Evolutionary conservation across 2,113 vertebrate species (phyloP).

Genomic region (Lathamus discolor): DNA sequence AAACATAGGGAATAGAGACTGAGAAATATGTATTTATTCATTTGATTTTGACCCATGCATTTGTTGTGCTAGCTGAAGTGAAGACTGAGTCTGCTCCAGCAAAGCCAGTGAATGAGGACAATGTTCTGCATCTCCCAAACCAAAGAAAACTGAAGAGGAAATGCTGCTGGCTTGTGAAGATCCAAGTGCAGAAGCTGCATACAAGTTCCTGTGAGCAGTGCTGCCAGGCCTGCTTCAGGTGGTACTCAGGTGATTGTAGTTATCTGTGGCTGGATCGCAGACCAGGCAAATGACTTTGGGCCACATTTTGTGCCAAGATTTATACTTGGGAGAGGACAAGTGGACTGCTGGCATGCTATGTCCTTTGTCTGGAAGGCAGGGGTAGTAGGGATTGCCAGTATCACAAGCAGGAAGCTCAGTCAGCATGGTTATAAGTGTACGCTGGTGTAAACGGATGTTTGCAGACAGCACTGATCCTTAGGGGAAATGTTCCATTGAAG

Average conservation of each 20-base stretch:
- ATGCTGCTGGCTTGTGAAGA: neutral
- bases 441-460: neutral
- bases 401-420: neutral
- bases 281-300: neutral
- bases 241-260: neutral
- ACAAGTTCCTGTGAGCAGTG: neutral
- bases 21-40: neutral
- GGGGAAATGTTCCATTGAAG: neutral
- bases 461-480: neutral
- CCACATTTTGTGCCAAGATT: neutral
- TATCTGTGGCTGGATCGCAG: neutral
- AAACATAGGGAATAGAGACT: neutral
- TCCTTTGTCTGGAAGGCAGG: neutral
- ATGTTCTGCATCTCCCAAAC: neutral
- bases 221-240: neutral
- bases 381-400: neutral
- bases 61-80: neutral
- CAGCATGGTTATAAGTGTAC: rapidly evolving
- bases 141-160: neutral
- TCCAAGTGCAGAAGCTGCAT: neutral
- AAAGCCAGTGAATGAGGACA: neutral
- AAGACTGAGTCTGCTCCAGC: neutral
- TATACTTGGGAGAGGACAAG: neutral
- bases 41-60: neutral
- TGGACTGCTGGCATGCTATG: neutral